Evolutionary conservation across 2,888 invertebrate species (phyloP).

Genomic region (Helobdella robusta): DNA sequence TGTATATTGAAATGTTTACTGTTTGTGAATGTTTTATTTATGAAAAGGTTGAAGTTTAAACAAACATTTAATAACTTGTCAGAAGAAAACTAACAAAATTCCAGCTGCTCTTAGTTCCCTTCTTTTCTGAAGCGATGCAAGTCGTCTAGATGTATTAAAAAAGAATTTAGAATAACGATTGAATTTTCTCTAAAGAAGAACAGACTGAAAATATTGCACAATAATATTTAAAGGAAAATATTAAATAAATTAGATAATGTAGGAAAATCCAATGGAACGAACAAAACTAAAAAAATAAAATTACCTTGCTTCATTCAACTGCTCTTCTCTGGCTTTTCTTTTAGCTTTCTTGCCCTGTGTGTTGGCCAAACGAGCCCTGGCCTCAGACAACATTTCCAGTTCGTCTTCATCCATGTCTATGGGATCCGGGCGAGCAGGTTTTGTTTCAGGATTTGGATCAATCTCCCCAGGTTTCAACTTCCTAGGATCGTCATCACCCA

Average conservation of each 20-base stretch:
- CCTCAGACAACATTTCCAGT: conserved; percentile 97
- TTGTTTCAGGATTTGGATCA: conserved; percentile 98
- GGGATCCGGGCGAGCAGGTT: conserved; percentile 95
- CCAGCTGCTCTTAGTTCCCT: conserved; percentile 93
- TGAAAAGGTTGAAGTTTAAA: too few species aligned
- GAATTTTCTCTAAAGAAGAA: conserved; percentile 20
- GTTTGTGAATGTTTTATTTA: too few species aligned
- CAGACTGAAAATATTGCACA: too few species aligned
- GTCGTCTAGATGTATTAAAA: too few species aligned
- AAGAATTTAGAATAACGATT: too few species aligned
- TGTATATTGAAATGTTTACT: too few species aligned
- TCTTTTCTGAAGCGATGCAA: conserved; percentile 94
- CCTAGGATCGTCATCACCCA: conserved; percentile 70
- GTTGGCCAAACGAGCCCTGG: conserved; percentile 91
- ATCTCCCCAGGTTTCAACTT: conserved; percentile 98
- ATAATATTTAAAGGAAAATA: too few species aligned
- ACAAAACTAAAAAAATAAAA: too few species aligned
- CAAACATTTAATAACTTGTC: too few species aligned
- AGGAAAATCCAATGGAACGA: too few species aligned
- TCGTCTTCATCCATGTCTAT: conserved; percentile 99
- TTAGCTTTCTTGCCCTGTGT: conserved; percentile 71
- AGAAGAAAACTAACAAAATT: conserved; percentile 59
- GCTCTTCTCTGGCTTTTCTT: conserved; percentile 81
- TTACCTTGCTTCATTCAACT: conserved; percentile 91
- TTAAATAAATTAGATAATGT: too few species aligned